These are phyloP conservation scores for Sarotherodon lohbergeri DNA, from an alignment of 2,113 vertebrate genomes.

Conservation along the genomic window DNA sequence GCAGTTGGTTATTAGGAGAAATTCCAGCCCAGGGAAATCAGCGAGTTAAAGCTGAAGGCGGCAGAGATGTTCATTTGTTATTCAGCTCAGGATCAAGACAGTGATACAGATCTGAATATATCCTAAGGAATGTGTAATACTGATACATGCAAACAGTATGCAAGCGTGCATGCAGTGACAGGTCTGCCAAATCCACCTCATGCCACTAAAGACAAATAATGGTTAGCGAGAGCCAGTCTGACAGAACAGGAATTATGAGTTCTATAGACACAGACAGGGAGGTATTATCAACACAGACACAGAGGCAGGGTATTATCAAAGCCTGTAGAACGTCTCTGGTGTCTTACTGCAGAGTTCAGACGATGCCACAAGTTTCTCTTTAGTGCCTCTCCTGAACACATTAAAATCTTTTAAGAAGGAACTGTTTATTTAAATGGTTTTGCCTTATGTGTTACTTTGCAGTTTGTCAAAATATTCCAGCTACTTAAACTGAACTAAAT, in stretches of 20 bases:
- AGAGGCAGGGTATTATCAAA: not conserved
- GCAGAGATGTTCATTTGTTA: conserved; percentile 16
- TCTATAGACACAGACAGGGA: not conserved
- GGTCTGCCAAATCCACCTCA: not conserved
- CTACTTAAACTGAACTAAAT: not conserved
- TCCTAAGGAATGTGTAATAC: not conserved
- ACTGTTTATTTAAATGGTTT: not conserved
- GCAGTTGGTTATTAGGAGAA: conserved; percentile 9
- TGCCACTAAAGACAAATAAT: not conserved
- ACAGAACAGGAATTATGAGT: not conserved
- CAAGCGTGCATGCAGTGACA: not conserved
- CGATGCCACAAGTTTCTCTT: not conserved
- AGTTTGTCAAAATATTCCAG: conserved; percentile 13
- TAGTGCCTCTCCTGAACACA: not conserved
- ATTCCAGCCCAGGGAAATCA: conserved; percentile 13
- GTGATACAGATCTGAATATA: not conserved
- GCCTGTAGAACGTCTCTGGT: not conserved
- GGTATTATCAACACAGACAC: not conserved
- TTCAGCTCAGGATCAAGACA: conserved; percentile 14
- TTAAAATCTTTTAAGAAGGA: not conserved
- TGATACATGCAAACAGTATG: not conserved
- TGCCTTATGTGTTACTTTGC: not conserved
- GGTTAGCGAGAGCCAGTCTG: not conserved
- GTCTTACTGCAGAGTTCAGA: not conserved
- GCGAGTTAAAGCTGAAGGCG: not conserved